These are phyloP conservation scores for Oryctolagus cuniculus DNA, from an alignment of 2,113 vertebrate species.

Conservation along the genomic window mOryCun1.1 NC_091436.1:134575001-134575500, in stretches of 20 bases:
- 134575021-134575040: background rate
- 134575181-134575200: background rate
- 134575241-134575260: background rate
- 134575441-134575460: too few species aligned
- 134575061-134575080: background rate
- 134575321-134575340: background rate
- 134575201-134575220: background rate
- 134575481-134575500: too few species aligned
- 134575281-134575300: background rate
- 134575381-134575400: too few species aligned
- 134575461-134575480: too few species aligned
- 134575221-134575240: background rate
- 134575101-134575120: background rate
- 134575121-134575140: background rate
- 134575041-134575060: background rate
- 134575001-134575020: slow-evolving; percentile 10
- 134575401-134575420: too few species aligned
- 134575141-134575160: background rate
- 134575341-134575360: background rate
- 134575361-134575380: background rate
- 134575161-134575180: background rate
- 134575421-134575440: too few species aligned
- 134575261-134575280: background rate
- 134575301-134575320: background rate
- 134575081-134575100: background rate